Conservation (phyloP, 2,113 vertebrate species). For the Cyphotilapia sp. region DNA sequence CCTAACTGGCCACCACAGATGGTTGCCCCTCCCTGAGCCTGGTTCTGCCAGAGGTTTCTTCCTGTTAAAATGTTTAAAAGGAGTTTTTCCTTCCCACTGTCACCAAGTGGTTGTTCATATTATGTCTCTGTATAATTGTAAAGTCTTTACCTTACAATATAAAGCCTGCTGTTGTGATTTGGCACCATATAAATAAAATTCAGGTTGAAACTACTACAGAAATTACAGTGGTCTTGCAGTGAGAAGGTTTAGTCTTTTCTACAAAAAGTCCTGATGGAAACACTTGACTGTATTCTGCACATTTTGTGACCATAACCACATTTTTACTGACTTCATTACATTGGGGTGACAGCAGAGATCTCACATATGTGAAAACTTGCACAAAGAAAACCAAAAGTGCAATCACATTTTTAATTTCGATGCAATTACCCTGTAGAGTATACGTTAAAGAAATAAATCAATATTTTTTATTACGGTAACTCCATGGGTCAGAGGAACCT, state of each 20-base stretch:
- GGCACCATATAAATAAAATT: not conserved
- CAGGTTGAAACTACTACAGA: not conserved
- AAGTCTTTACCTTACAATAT: not conserved
- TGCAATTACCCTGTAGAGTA: not conserved
- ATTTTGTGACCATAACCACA: not conserved
- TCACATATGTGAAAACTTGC: not conserved
- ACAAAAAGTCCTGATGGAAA: not conserved
- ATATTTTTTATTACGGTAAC: not conserved
- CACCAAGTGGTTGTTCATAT: not conserved
- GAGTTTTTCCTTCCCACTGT: not conserved
- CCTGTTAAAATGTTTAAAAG: not conserved
- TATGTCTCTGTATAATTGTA: not conserved
- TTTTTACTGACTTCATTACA: not conserved
- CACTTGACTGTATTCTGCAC: not conserved
- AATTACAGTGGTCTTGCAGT: not conserved
- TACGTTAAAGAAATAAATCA: not conserved
- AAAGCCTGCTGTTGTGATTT: not conserved
- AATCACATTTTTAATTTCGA: not conserved
- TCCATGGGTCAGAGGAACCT: not conserved
- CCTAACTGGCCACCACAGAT: not conserved
- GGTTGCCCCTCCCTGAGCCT: not conserved
- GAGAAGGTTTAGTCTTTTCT: not conserved
- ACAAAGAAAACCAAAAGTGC: not conserved
- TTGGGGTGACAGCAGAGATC: not conserved
- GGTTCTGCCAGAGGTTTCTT: not conserved